Conservation (phyloP, 1,140 invertebrate species). For the Scylla paramamosain region DNA sequence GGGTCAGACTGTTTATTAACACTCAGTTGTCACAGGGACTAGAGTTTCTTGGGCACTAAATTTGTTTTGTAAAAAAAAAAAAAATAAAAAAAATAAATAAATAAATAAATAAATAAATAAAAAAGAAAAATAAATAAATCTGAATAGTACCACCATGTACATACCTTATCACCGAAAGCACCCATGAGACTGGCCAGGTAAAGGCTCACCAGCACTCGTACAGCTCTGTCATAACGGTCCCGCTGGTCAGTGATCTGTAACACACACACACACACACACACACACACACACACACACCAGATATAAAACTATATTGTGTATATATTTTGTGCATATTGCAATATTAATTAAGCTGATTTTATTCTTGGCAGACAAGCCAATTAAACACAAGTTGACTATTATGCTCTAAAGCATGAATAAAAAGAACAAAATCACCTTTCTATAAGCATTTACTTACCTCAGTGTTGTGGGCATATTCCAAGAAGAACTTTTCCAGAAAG, state of each 20-base stretch:
- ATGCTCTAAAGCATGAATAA: neutral
- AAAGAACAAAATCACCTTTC: neutral
- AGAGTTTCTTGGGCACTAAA: no score
- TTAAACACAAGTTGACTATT: no score
- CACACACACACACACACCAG: neutral
- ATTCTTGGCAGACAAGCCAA: no score
- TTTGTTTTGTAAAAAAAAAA: no score
- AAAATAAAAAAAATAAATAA: no score
- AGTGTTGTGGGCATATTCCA: conserved; percentile 70
- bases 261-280: neutral
- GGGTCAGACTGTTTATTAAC: no score
- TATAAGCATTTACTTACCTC: conserved; percentile 51
- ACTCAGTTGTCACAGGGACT: no score
- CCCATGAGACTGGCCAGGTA: conserved; percentile 74
- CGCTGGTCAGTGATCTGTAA: conserved; percentile 69
- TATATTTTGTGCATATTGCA: no score
- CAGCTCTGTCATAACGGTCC: conserved; percentile 61
- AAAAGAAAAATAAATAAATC: neutral
- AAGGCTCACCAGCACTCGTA: conserved; percentile 68
- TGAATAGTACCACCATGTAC: neutral
- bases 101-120: no score
- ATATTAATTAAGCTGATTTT: no score
- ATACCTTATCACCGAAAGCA: conserved; percentile 72
- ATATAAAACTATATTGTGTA: neutral
- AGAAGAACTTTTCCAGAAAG: conserved; percentile 76